Evolutionary conservation across 2,797 vertebrate genomes (phyloP).

Genomic region (Xyrichtys novacula): DNA sequence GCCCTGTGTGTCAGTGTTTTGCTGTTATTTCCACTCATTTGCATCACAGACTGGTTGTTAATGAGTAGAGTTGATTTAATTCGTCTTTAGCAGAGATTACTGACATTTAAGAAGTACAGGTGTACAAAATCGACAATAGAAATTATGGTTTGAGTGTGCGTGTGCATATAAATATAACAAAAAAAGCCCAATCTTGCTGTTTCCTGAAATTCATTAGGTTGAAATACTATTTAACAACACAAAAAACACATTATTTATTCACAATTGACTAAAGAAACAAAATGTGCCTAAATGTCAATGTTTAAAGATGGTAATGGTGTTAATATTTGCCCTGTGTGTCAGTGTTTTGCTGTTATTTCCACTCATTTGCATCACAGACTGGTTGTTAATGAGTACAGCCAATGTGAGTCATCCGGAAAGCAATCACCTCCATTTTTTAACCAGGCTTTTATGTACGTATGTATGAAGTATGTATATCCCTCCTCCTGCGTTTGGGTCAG

Average conservation of each 20-base stretch:
- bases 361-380: neutral
- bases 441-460: conserved; percentile 17
- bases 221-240: too few relatives aligned
- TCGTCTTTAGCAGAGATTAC: too few relatives aligned
- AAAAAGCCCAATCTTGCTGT: too few relatives aligned
- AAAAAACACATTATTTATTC: too few relatives aligned
- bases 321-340: neutral
- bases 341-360: neutral
- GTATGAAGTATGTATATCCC: too few relatives aligned
- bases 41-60: conserved; percentile 2
- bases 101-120: too few relatives aligned
- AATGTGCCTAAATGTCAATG: neutral
- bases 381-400: conserved; percentile 13
- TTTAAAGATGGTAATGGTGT: neutral
- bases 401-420: conserved; percentile 23
- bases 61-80: conserved; percentile 22
- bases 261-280: too few relatives aligned
- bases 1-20: neutral
- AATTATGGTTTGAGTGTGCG: too few relatives aligned
- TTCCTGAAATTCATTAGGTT: too few relatives aligned
- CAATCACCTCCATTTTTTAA: conserved; percentile 10
- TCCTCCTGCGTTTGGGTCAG: too few relatives aligned
- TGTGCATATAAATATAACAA: too few relatives aligned
- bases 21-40: neutral
- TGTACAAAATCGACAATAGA: too few relatives aligned